Percentiles rank a stretch among this genome's conserved stretches.
Conservation (phyloP, 2,797 vertebrate genomes). For the Peromyscus nudipes region DNA sequence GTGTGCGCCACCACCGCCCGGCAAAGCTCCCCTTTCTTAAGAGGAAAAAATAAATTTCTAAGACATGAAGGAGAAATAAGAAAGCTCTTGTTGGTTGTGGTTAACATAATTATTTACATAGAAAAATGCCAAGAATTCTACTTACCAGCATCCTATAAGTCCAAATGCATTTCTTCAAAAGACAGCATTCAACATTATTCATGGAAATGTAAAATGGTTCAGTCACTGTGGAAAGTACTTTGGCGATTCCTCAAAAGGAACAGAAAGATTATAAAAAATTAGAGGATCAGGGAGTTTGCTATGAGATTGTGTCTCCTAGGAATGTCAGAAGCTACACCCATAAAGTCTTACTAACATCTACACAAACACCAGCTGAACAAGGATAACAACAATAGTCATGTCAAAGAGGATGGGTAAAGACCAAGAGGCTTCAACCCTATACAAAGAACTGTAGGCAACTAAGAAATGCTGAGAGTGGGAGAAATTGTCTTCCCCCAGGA, state of each 20-base stretch:
- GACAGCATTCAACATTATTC: neutral
- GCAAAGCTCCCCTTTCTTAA: neutral
- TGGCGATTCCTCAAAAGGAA: neutral
- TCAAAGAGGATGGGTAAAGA: neutral
- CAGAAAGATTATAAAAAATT: neutral
- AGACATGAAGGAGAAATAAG: neutral
- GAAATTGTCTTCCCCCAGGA: neutral
- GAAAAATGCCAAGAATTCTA: neutral
- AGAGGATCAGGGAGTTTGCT: neutral
- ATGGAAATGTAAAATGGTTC: constrained; percentile 18
- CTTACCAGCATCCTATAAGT: neutral
- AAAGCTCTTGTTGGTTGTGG: neutral
- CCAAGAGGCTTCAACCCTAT: neutral
- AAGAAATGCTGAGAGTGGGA: neutral
- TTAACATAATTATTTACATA: neutral
- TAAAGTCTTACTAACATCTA: neutral
- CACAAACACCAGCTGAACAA: neutral
- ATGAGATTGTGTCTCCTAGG: neutral
- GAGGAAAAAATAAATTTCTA: neutral
- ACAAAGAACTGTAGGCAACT: neutral
- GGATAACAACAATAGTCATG: neutral
- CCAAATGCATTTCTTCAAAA: constrained; percentile 1
- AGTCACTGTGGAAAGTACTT: constrained; percentile 16
- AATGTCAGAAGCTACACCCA: neutral
- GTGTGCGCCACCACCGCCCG: too few species aligned